These are phyloP conservation scores for Ophiodon elongatus DNA, from an alignment of 2,113 vertebrate species.

Conservation along the genomic window DNA sequence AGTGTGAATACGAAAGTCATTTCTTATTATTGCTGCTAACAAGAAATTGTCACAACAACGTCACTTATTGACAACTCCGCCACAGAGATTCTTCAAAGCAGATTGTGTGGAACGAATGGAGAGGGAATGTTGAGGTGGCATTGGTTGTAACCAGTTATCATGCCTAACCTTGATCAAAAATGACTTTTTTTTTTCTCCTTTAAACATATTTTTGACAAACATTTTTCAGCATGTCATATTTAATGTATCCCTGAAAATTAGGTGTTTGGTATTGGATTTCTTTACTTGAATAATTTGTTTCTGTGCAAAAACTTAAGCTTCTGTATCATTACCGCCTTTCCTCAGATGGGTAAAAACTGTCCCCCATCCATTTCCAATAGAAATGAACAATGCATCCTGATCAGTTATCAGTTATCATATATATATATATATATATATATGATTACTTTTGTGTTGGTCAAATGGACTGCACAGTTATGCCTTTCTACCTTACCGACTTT, in stretches of 20 bases:
- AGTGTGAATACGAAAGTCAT: slow-evolving; percentile 62
- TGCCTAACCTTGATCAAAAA: background rate
- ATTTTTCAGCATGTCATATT: background rate
- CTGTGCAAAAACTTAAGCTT: background rate
- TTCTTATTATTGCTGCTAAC: slow-evolving; percentile 62
- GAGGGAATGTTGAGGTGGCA: background rate
- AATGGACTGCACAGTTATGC: too few relatives aligned
- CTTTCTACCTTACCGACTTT: too few relatives aligned
- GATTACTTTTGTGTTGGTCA: too few relatives aligned
- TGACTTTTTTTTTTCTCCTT: background rate
- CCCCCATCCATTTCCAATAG: background rate
- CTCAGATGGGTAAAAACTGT: background rate
- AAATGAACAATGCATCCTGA: background rate
- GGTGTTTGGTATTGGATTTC: background rate
- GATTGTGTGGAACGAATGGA: background rate
- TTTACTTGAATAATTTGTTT: background rate
- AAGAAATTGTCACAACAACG: slow-evolving; percentile 22
- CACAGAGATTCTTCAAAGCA: slow-evolving; percentile 7
- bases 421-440: too few relatives aligned
- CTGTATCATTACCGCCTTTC: background rate
- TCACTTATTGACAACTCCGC: slow-evolving; percentile 50
- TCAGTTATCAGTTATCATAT: background rate
- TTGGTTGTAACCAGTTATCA: background rate
- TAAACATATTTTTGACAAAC: background rate
- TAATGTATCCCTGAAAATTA: background rate